Evolutionary conservation across 1,140 invertebrate genomes (phyloP).

Genomic region (Seison nebaliae): DNA sequence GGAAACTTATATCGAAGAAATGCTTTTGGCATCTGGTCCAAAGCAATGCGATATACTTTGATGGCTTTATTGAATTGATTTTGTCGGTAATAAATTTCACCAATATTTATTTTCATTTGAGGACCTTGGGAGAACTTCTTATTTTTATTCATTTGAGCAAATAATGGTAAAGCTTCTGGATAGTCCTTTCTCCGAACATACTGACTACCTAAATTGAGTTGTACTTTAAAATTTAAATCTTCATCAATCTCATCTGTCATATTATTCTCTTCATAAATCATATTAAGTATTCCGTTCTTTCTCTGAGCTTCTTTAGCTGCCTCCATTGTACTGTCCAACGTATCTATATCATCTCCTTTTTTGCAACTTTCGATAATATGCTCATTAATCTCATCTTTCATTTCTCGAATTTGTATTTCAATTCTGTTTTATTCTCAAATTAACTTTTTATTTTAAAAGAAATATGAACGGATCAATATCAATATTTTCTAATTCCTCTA

Average conservation of each 20-base stretch:
- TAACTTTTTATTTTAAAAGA: no score
- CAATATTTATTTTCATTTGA: conserved; percentile 77
- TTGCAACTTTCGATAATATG: neutral
- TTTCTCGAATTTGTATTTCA: no score
- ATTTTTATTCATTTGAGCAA: conserved; percentile 41
- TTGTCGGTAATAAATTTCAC: conserved; percentile 81
- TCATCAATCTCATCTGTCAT: conserved; percentile 60
- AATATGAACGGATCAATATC: conserved; percentile 6
- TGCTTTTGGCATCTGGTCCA: conserved; percentile 68
- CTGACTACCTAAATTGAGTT: conserved; percentile 72
- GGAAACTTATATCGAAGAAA: conserved; percentile 56
- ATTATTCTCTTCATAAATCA: conserved; percentile 60
- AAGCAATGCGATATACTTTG: conserved; percentile 84
- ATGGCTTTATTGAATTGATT: conserved; percentile 75
- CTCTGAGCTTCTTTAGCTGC: conserved; percentile 82
- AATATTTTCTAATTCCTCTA: no score
- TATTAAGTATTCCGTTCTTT: conserved; percentile 55
- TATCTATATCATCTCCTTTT: neutral
- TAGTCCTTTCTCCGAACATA: conserved; percentile 75
- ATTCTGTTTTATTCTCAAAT: no score
- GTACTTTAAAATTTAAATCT: conserved; percentile 58
- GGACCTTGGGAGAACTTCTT: conserved; percentile 33
- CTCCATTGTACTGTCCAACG: conserved; percentile 38
- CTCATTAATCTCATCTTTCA: no score
- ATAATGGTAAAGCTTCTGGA: conserved; percentile 74